These are phyloP conservation scores for Polylopha cassiicola DNA, from an alignment of 2,888 invertebrate species.

Conservation along the genomic window DNA sequence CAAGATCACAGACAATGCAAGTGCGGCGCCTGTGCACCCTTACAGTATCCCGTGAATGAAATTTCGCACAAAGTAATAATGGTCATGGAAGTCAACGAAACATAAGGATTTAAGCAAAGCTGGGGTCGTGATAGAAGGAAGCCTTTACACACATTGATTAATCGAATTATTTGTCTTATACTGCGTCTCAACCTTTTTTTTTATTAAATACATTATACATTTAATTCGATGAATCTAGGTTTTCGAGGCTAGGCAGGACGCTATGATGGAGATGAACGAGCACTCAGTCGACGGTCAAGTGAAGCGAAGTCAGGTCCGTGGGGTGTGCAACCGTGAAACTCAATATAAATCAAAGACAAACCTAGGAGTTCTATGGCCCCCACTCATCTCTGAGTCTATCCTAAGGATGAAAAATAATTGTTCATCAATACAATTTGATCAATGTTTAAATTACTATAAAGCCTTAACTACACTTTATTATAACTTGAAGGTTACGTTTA, in stretches of 20 bases:
- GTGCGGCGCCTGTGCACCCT: conserved; percentile 4
- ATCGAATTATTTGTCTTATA: not conserved
- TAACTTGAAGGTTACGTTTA: too few species aligned
- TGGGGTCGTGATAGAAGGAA: conserved; percentile 7
- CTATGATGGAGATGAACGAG: conserved; percentile 9
- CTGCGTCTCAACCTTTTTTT: not conserved
- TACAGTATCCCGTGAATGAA: conserved; percentile 4
- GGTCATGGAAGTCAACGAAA: conserved; percentile 11
- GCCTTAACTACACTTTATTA: too few species aligned
- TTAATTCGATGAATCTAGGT: too few species aligned
- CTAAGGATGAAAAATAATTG: conserved; percentile 70
- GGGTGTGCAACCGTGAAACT: conserved; percentile 66
- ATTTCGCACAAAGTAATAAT: conserved; percentile 5
- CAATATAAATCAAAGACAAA: conserved; percentile 77
- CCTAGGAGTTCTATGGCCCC: conserved; percentile 83
- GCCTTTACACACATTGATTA: conserved; percentile 14
- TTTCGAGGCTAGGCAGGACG: conserved; percentile 2
- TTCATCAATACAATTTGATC: conserved; percentile 13
- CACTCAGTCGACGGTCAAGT: conserved; percentile 10
- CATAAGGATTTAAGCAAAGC: conserved; percentile 20
- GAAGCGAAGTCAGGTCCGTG: conserved; percentile 31
- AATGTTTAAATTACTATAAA: not conserved
- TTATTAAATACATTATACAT: too few species aligned
- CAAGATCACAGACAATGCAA: conserved; percentile 2
- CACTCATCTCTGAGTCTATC: conserved; percentile 82